phyloP scores from a whole-genome alignment of 2,797 vertebrate genomes.

The Semaprochilodus insignis region DNA sequence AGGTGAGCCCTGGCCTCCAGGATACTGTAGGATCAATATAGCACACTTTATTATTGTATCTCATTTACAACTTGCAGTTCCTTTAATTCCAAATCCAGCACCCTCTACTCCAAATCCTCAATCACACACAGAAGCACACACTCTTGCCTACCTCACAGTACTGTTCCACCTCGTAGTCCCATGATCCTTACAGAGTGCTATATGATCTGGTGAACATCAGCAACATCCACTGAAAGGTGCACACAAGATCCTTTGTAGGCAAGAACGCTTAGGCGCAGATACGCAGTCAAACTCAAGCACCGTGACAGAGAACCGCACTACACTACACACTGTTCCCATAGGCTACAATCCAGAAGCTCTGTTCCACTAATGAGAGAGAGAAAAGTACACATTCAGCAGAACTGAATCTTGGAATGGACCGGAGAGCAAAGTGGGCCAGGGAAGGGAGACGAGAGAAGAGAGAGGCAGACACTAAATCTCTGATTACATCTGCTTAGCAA shows the following conservation, averaged over 20 bases:
- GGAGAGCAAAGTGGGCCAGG: conserved; percentile 37
- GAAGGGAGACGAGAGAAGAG: conserved; percentile 37
- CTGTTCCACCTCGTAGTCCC: not conserved
- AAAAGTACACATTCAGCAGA: conserved; percentile 50
- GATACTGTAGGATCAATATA: not conserved
- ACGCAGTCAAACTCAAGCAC: conserved; percentile 8
- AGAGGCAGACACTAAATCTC: conserved; percentile 67
- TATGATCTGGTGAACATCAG: conserved; percentile 18
- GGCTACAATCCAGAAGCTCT: conserved; percentile 64
- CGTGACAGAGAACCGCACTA: conserved; percentile 20
- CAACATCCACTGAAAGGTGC: conserved; percentile 13
- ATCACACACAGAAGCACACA: conserved; percentile 14
- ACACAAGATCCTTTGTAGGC: not conserved
- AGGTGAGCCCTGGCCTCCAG: not conserved
- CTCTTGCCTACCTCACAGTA: conserved; percentile 44
- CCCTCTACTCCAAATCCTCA: too few relatives aligned
- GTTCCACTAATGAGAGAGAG: conserved; percentile 28
- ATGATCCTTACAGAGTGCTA: conserved; percentile 2
- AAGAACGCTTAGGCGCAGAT: not conserved
- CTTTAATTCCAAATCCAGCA: not conserved
- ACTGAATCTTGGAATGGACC: conserved; percentile 40
- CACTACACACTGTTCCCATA: conserved; percentile 68
- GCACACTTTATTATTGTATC: not conserved
- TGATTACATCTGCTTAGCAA: conserved; percentile 71
- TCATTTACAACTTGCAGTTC: not conserved